phyloP scores from a whole-genome alignment of 1,140 invertebrate genomes.

The Lerema accius region DNA sequence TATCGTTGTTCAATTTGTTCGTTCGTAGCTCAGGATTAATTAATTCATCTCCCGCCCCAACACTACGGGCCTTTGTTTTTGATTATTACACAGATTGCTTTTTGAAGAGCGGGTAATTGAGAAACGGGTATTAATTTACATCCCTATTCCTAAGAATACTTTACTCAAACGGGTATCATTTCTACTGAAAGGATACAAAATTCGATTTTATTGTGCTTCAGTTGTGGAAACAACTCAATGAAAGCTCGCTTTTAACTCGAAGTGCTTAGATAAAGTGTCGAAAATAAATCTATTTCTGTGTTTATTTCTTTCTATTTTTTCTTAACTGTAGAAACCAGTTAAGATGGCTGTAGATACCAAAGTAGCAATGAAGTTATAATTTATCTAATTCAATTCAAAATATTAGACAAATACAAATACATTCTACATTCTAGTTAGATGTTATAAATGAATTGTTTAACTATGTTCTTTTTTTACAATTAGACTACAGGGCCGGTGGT shows the following conservation, averaged over 20 bases:
- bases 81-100: conserved; percentile 38
- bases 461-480: too few species aligned
- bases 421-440: too few species aligned
- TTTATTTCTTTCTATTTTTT: too few species aligned
- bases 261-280: too few species aligned
- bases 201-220: conserved; percentile 26
- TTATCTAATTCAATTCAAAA: too few species aligned
- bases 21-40: conserved; percentile 32
- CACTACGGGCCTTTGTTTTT: conserved; percentile 35
- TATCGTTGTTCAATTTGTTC: conserved; percentile 34
- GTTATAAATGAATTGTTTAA: too few species aligned
- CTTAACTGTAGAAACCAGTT: too few species aligned
- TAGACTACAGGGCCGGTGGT: too few species aligned
- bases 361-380: too few species aligned
- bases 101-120: conserved; percentile 32
- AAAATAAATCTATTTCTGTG: too few species aligned
- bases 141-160: conserved; percentile 27
- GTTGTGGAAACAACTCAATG: conserved; percentile 24
- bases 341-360: too few species aligned
- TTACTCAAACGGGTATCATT: conserved; percentile 30
- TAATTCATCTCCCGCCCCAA: conserved; percentile 36
- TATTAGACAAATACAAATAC: too few species aligned
- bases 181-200: conserved; percentile 25
- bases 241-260: conserved; percentile 2
- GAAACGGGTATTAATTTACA: conserved; percentile 35